Base-by-base conservation (phyloP, 2,888 invertebrate species). In the Tiphia femorata region DNA sequence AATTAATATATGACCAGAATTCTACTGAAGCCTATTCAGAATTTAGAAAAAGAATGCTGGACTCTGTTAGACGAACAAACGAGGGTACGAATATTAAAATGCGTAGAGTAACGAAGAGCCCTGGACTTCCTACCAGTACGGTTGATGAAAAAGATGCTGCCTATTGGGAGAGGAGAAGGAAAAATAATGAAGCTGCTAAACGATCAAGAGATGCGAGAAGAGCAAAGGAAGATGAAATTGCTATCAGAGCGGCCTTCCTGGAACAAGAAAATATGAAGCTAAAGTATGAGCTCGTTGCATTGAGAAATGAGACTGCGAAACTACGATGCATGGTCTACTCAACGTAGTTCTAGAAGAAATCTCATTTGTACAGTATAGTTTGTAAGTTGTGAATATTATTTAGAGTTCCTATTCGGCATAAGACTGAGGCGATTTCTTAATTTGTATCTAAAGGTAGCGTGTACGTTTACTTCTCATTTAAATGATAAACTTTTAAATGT, bases 181-280 rank as follows among this genome's bases (percentile, higher is more conserved):
- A 95, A 78, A 98, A 98, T 82, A 98, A 98, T 81, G 94, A 92
- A 62, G 97, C 98, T 0, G 98, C 98, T 0, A 98, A 98, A 83
- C 88, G 96, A 69, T 97, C 96, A 0, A 87, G 98, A 2, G 97
- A 98, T 76, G 90, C 95, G 0, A 86, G 98, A 55, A 87, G 96
- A 70, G 90, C 93, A 37, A 94, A 97, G 73, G 97, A 98, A 81
- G 95, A 97, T 67, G 95, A 96, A 72, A 91, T 97, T 46, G 95
- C 96, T 0, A 92, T 97, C 33, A 87, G 95, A 54, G 95, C 95
- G 0, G 92, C 94, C 0, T 93, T 91, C 72, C 86, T 97, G 16
- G 95, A 97, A 81, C 92, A 93, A 70, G 95, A 96, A 83, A 93
- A 95, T 82, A 86, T 92, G n/a, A 90, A 91, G 78, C 83, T 96